Conservation (phyloP, 2,797 vertebrate genomes). For the Knipowitschia caucasica region DNA sequence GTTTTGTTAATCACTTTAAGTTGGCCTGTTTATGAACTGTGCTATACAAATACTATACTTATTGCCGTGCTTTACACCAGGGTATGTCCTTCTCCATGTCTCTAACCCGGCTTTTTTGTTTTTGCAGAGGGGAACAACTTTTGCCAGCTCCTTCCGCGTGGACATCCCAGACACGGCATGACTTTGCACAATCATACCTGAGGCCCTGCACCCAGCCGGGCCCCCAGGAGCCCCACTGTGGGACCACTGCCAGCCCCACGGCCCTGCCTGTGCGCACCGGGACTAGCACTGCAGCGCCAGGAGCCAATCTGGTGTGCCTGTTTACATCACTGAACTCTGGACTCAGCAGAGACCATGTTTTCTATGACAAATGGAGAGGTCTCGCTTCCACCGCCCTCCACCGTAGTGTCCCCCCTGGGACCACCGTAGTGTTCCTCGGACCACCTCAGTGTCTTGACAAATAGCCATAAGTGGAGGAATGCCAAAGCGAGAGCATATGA, state of each 20-base stretch:
- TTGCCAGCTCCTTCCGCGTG: slow-evolving; percentile 95
- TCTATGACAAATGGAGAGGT: background rate
- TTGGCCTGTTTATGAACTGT: too few species aligned
- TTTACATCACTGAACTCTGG: slow-evolving; percentile 93
- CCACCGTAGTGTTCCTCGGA: too few species aligned
- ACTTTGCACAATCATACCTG: slow-evolving; percentile 84
- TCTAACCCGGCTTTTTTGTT: background rate
- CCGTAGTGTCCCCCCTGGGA: background rate
- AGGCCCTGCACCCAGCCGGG: slow-evolving; percentile 15
- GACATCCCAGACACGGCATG: slow-evolving; percentile 95
- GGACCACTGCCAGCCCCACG: slow-evolving; percentile 62
- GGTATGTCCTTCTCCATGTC: too few species aligned
- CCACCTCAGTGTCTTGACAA: background rate
- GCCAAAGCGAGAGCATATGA: slow-evolving; percentile 1
- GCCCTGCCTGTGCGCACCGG: slow-evolving; percentile 39
- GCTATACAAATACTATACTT: too few species aligned
- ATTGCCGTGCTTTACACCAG: too few species aligned
- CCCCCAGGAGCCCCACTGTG: slow-evolving; percentile 10
- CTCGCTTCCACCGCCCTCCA: background rate
- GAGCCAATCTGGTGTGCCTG: slow-evolving; percentile 89
- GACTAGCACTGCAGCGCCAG: slow-evolving; percentile 50
- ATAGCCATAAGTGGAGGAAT: slow-evolving; percentile 1
- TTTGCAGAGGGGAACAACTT: slow-evolving; percentile 93
- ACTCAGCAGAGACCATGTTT: slow-evolving; percentile 9
- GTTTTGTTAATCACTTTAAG: too few species aligned